A percentile compares a stretch with the other conserved stretches of the same genome.
phyloP scores from a whole-genome alignment of 2,113 vertebrate species.

The Meleagris gallopavo region DNA sequence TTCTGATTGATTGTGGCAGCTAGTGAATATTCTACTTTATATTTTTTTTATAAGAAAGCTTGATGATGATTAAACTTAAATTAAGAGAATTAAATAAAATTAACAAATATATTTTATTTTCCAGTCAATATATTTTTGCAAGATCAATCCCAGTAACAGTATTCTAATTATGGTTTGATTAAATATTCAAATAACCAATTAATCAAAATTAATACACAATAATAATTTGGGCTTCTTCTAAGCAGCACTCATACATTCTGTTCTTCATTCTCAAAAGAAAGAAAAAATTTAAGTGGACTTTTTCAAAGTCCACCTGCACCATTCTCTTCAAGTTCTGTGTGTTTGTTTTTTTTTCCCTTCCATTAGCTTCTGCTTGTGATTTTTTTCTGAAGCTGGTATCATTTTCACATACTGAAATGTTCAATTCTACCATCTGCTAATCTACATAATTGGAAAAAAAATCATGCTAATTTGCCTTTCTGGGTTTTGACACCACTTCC shows the following conservation, averaged over 20 bases:
- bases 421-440: background rate
- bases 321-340: background rate
- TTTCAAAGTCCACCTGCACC: background rate
- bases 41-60: background rate
- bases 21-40: background rate
- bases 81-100: background rate
- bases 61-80: background rate
- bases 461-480: background rate
- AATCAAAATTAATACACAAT: background rate
- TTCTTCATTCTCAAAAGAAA: background rate
- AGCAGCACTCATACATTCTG: background rate
- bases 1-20: background rate
- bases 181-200: background rate
- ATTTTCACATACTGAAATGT: background rate
- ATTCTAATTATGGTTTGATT: background rate
- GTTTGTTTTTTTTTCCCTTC: background rate
- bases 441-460: background rate
- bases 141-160: background rate
- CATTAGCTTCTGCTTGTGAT: background rate
- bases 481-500: background rate
- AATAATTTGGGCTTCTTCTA: background rate
- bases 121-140: background rate
- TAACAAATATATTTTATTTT: background rate
- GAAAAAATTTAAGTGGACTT: fast-evolving
- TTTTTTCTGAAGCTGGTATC: background rate